phyloP scores from a whole-genome alignment of 2,113 vertebrate species.

The Seriola dumerili region DNA sequence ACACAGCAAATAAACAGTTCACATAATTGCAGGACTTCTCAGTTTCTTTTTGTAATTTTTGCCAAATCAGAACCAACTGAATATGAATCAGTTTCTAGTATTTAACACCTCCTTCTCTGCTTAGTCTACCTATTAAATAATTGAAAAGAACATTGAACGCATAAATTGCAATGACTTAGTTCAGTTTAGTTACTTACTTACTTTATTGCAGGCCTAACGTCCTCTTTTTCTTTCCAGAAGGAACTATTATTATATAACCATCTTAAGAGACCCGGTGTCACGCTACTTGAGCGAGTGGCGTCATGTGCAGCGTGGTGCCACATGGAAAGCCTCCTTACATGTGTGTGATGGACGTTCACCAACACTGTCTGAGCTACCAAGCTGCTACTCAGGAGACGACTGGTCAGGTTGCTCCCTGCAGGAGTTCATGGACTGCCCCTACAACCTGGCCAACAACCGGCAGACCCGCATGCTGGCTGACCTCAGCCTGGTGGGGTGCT shows the following conservation, averaged over 20 bases:
- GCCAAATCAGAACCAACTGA: neutral
- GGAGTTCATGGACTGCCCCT: slow-evolving; percentile 97
- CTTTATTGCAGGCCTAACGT: neutral
- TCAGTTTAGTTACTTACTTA: neutral
- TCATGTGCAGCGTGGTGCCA: slow-evolving; percentile 96
- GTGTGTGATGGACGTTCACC: slow-evolving; percentile 95
- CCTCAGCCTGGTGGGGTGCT: slow-evolving; percentile 96
- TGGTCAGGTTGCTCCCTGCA: slow-evolving; percentile 95
- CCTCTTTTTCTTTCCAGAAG: slow-evolving; percentile 73
- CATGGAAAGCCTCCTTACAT: slow-evolving; percentile 96
- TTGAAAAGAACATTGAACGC: neutral
- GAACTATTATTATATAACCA: slow-evolving; percentile 98
- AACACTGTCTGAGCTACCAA: slow-evolving; percentile 93
- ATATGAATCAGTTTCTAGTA: neutral
- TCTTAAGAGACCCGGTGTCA: slow-evolving; percentile 95
- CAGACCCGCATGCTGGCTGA: slow-evolving; percentile 98
- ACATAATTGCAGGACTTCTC: neutral
- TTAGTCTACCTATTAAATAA: neutral
- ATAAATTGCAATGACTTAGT: no score
- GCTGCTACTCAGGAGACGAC: slow-evolving; percentile 95
- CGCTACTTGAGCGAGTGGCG: slow-evolving; percentile 98
- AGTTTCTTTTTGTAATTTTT: neutral
- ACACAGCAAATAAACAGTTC: neutral
- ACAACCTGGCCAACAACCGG: slow-evolving; percentile 97
- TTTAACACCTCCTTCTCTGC: no score